These are phyloP conservation scores for Nannospalax galili DNA, from an alignment of 2,113 vertebrate species.

Conservation along the genomic window DNA sequence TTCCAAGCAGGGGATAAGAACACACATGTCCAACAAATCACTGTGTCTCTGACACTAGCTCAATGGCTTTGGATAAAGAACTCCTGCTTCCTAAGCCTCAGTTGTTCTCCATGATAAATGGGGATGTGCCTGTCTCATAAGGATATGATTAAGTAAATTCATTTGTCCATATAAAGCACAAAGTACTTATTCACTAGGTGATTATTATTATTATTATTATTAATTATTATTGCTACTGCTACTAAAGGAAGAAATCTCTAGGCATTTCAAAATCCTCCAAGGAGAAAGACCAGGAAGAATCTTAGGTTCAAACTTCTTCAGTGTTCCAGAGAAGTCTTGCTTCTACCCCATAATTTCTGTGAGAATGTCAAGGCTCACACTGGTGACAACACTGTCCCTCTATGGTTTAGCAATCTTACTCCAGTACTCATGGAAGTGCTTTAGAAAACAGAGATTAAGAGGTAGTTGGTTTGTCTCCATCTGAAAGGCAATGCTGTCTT, in stretches of 20 bases:
- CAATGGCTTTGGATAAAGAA: background rate
- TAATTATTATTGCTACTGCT: background rate
- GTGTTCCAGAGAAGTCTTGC: background rate
- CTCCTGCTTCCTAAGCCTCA: background rate
- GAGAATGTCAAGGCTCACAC: background rate
- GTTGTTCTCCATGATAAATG: background rate
- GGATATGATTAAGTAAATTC: background rate
- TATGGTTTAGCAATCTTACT: background rate
- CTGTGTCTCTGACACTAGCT: background rate
- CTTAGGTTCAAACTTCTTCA: background rate
- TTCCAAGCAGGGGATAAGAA: background rate
- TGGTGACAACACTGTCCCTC: background rate
- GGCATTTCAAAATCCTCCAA: background rate
- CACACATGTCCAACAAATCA: background rate
- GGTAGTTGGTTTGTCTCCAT: background rate
- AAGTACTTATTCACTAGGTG: background rate
- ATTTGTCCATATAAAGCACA: background rate
- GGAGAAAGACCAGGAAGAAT: background rate
- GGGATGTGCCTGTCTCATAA: background rate
- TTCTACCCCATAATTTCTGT: background rate
- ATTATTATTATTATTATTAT: background rate
- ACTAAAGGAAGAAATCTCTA: background rate
- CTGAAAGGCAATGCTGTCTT: background rate
- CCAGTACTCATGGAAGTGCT: background rate
- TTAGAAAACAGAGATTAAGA: background rate